Conservation (phyloP, 2,113 vertebrate genomes). For the Amphiprion percula region DNA sequence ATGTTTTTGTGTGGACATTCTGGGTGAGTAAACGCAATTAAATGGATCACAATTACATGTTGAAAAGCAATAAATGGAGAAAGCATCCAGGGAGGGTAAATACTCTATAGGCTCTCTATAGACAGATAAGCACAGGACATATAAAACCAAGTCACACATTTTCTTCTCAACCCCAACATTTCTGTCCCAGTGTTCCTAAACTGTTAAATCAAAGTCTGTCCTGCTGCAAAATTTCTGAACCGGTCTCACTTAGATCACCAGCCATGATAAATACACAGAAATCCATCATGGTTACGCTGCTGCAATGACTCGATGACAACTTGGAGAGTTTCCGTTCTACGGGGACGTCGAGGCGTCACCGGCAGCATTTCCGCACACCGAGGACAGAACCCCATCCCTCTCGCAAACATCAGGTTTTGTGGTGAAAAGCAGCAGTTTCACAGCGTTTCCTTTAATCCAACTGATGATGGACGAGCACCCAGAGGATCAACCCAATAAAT, state of each 20-base stretch:
- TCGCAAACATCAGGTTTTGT: conserved; percentile 20
- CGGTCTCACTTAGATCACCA: neutral
- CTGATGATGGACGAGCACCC: conserved; percentile 54
- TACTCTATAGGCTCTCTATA: too few relatives aligned
- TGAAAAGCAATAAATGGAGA: too few relatives aligned
- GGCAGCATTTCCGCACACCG: neutral
- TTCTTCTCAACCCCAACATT: too few relatives aligned
- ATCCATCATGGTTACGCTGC: conserved; percentile 18
- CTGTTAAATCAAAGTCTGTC: neutral
- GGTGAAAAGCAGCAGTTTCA: neutral
- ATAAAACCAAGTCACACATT: too few relatives aligned
- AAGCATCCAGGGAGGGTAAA: too few relatives aligned
- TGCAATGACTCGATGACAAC: neutral
- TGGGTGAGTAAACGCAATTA: too few relatives aligned
- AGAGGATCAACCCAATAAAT: conserved; percentile 65
- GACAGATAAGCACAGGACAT: too few relatives aligned
- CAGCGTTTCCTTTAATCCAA: conserved; percentile 5
- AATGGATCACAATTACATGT: too few relatives aligned
- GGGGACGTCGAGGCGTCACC: neutral
- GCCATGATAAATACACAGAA: conserved; percentile 17
- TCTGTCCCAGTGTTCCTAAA: neutral
- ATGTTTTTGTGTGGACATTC: too few relatives aligned
- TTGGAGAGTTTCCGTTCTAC: neutral
- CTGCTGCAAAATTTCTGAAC: neutral
- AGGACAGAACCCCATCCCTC: neutral